phyloP scores from a whole-genome alignment of 1,140 invertebrate genomes.

The Trichomalopsis sarcophagae region DNA sequence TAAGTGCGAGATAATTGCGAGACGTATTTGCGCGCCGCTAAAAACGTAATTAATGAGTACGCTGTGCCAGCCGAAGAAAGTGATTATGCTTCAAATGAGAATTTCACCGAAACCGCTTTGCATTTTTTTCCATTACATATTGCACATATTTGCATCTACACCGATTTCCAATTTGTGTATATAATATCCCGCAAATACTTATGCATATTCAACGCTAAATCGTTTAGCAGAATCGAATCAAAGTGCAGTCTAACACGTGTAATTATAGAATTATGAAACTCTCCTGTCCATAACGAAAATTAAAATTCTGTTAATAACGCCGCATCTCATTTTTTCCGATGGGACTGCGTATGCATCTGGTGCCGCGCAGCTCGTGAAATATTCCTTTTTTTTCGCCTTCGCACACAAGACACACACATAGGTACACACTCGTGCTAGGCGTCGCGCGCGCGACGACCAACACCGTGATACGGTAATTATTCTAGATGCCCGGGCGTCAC shows the following conservation, averaged over 20 bases:
- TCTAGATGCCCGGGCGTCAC: slow-evolving; percentile 51
- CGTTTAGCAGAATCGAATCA: neutral
- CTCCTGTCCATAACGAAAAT: neutral
- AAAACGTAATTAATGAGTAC: slow-evolving; percentile 62
- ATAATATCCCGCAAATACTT: neutral
- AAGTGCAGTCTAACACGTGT: neutral
- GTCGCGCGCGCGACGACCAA: slow-evolving; percentile 5
- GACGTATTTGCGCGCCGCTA: slow-evolving; percentile 43
- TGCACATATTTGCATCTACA: neutral
- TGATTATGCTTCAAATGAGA: slow-evolving; percentile 56
- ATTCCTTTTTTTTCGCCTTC: neutral
- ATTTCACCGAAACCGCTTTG: slow-evolving; percentile 51
- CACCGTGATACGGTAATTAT: slow-evolving; percentile 59
- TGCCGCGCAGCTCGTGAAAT: neutral
- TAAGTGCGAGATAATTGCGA: slow-evolving; percentile 55
- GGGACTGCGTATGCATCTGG: no score
- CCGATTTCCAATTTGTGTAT: neutral
- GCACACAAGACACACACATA: no score
- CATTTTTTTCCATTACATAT: slow-evolving; percentile 5
- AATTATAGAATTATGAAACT: neutral
- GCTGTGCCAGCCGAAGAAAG: slow-evolving; percentile 42
- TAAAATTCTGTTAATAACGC: neutral
- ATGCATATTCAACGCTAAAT: neutral
- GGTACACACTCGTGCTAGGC: neutral
- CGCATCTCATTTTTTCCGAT: neutral